Evolutionary conservation across 1,140 invertebrate species (phyloP), one percentile per base, ranked within the genome.

Genomic region (Anoplophora glabripennis): DNA sequence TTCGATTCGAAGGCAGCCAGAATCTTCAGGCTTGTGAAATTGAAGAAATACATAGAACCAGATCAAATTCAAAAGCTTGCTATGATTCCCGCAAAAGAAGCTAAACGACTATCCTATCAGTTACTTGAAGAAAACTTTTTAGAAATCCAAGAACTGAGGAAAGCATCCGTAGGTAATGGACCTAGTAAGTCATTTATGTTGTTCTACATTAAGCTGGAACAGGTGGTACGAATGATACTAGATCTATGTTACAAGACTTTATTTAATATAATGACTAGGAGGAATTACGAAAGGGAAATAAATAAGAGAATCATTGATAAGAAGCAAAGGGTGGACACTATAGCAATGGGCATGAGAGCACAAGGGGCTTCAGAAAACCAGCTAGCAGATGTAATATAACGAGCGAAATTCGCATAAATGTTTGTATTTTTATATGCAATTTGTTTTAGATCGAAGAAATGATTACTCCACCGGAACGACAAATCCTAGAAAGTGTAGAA

Each of bases 71-170:
- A 94, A 71, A 87, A 90, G 65, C 77, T 89, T 60, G 90, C 89
- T 0, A 94, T 96, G 92, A 86, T 95, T 62, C 88, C 89, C 1
- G 85, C 88, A 12, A 95, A 94, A 74, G 92, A 95, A 76, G 88
- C 89, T 0, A 95, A 94, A 73, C 83, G 88, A 45, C 70, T 93
- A 3, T 88, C 90, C 0, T 94, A 93, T 73, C 85, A 81, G 63
- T 76, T 96, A 53, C 77, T 93, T 34, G 85, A 91, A 74, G 88
- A 93, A 70, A 88, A 91, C 72, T 93, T 92, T 71, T 78, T 95
- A 11, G 84, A 90, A 77, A 82, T 86, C 40, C 75, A 81, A 76
- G 87, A 89, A 68, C 77, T 89, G 58, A 79, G 82, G 21, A 86
- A 85, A 74, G 67, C 82, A 1, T 78, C 82, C 7, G 77, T 81